Evolutionary conservation across 2,888 invertebrate genomes (phyloP), one percentile per base, ranked within the genome.

Genomic region (Lepidocyrtoides sp.): DNA sequence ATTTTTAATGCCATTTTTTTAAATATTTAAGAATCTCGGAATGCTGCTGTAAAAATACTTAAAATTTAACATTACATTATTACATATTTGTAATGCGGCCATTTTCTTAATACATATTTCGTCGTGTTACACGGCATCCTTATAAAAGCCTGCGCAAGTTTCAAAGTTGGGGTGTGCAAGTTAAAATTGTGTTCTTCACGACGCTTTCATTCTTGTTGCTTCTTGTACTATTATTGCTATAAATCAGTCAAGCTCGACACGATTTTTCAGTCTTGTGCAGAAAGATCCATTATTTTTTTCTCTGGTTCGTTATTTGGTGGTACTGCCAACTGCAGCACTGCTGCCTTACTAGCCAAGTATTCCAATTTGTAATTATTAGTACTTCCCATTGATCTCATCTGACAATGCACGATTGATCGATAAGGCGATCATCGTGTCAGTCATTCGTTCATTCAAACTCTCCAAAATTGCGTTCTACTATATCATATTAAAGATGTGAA

Each of bases 331-430:
- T 54, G 2, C 5, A 2, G 14, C 36, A 72, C 48, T 48, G 10
- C 10, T 75, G 75, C 26, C 48, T 20, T 29, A 51, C 48, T 77
- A 26, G 77, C 77, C 23, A 79, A 79, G 5, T 51, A n/a, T 79
- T 29, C 79, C 48, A 29, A 82, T 82, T 82, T 75, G 75, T 48
- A 75, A 75, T 75, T 75, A 75, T 75, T 75, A 75, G 12, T 36
- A n/a, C 23, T 44, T 82, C 54, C 77, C 51, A 54, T 44, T 72
- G 44, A 77, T 66, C 48, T n/a, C 29, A 54, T 57, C 77, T 75
- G 86, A 86, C 86, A 86, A 75, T 77, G 63, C 60, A 77, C 86
- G 86, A 86, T 63, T 72, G 57, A 77, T 86, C 86, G 63, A 86
- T 60, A 86, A 75, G 75, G 4, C 75, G 85, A 86, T 44, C 60